Evolutionary conservation across 2,888 invertebrate genomes (phyloP), one percentile per base, ranked within the genome.

Genomic region (Epinotia brunnichana): DNA sequence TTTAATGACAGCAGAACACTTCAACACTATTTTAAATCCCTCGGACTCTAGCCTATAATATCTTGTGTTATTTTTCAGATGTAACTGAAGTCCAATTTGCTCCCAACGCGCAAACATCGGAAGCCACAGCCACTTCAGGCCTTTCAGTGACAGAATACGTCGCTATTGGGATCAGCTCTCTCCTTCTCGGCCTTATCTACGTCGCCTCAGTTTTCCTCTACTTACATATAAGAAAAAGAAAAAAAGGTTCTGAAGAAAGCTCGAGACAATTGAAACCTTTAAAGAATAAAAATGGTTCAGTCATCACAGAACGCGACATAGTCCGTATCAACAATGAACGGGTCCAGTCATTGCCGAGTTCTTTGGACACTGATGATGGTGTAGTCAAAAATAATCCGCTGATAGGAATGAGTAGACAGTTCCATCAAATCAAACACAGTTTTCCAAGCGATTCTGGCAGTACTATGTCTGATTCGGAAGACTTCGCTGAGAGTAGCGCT

Each of bases 121-220:
- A 94, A 74, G 86, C 92, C n/a, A 86, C 92, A 60, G 89, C 89
- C 11, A 91, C 94, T 41, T 93, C 94, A 61, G 95, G 96, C 60
- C 94, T 97, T 73, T 95, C 95, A 29, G 94, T 96, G 15, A 94
- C 96, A 11, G 97, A 97, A 89, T 97, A 97, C 81, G 95, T 97
- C 21, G 97, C 97, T 0, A 97, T 98, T 73, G 97, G 96, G 41
- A 94, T 97, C 61, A 97, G 97, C 80, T 96, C 97, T 19, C 93
- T 97, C 19, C 92, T 97, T n/a, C 92, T 98, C n/a, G 97, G 97
- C 0, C 93, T 97, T 44, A 96, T 97, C 79, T 98, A 98, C 87
- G 96, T 97, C 19, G 96, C 97, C 0, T 97, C 97, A 5, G 96
- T 97, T 24, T 96, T 97, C 74, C 94, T 97, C 15, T 98, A 97